These are phyloP conservation scores for Lasioglossum villosulum DNA, from an alignment of 2,888 invertebrate genomes.

Conservation along the genomic window DNA sequence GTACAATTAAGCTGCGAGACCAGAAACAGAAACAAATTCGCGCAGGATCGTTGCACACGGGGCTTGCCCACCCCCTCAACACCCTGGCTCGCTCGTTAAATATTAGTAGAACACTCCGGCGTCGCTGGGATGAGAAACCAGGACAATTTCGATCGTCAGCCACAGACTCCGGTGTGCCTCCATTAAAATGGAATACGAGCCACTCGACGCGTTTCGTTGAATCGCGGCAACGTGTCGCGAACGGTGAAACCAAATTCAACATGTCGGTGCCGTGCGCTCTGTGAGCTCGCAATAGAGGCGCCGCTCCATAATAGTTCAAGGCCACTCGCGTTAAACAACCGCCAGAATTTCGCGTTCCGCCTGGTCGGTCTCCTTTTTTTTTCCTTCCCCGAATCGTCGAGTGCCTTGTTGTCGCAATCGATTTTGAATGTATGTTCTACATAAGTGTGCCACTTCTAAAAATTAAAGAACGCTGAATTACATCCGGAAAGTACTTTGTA, in stretches of 20 bases:
- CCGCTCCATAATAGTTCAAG: not conserved
- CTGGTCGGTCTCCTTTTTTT: not conserved
- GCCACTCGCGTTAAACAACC: not conserved
- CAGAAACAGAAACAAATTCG: slow-evolving; percentile 47
- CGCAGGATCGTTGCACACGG: slow-evolving; percentile 27
- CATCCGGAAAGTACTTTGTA: not conserved
- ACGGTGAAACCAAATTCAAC: slow-evolving; percentile 13
- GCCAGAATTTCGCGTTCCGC: not conserved
- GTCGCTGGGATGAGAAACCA: slow-evolving; percentile 45
- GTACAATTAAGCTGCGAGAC: slow-evolving; percentile 50
- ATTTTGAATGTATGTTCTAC: not conserved
- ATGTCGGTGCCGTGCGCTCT: not conserved
- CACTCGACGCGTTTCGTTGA: slow-evolving; percentile 43
- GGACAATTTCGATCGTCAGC: slow-evolving; percentile 59
- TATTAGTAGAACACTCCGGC: slow-evolving; percentile 60
- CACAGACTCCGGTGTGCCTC: slow-evolving; percentile 30
- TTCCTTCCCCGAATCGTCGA: not conserved
- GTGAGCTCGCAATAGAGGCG: not conserved
- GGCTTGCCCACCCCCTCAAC: slow-evolving; percentile 8
- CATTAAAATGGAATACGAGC: slow-evolving; percentile 59
- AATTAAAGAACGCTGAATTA: not conserved
- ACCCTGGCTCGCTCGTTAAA: slow-evolving; percentile 47
- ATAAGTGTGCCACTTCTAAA: not conserved
- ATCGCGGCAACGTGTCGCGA: slow-evolving; percentile 14
- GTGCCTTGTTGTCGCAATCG: not conserved